Percentiles rank a stretch among this genome's conserved stretches.
Conservation (phyloP, 1,140 invertebrate species). For the Steinernema khuongi region DNA sequence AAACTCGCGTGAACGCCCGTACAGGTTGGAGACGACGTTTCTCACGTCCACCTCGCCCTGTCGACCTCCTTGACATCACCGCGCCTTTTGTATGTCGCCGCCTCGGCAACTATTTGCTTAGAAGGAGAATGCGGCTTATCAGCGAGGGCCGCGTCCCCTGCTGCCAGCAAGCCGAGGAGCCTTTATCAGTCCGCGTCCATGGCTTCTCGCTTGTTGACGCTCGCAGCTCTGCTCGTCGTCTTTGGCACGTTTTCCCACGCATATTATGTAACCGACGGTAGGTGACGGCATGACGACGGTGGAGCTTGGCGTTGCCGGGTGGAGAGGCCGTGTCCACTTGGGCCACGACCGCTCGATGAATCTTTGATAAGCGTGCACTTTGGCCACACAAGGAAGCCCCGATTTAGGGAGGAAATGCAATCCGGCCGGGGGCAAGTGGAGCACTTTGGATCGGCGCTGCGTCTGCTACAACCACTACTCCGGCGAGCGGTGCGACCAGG, state of each 20-base stretch:
- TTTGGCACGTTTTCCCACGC: not conserved
- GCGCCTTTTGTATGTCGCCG: too few species aligned
- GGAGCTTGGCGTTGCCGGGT: too few species aligned
- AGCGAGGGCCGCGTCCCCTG: not conserved
- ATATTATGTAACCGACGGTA: not conserved
- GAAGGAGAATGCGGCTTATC: too few species aligned
- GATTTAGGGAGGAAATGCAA: not conserved
- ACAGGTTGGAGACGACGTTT: too few species aligned
- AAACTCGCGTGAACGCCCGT: too few species aligned
- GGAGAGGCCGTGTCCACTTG: too few species aligned
- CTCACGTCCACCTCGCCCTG: too few species aligned
- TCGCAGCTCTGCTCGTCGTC: not conserved
- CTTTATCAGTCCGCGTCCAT: not conserved
- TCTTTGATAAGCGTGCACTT: slow-evolving; percentile 5
- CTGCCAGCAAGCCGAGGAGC: too few species aligned
- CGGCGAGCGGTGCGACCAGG: not conserved
- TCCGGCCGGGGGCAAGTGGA: not conserved
- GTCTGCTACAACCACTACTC: not conserved
- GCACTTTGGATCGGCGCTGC: not conserved
- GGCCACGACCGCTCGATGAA: too few species aligned
- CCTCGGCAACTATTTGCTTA: too few species aligned
- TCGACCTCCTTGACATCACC: too few species aligned
- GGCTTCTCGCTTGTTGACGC: not conserved
- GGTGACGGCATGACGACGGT: not conserved
- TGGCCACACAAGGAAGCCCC: too few species aligned